phyloP scores from a whole-genome alignment of 2,888 invertebrate genomes.

The Phlogophora meticulosa region DNA sequence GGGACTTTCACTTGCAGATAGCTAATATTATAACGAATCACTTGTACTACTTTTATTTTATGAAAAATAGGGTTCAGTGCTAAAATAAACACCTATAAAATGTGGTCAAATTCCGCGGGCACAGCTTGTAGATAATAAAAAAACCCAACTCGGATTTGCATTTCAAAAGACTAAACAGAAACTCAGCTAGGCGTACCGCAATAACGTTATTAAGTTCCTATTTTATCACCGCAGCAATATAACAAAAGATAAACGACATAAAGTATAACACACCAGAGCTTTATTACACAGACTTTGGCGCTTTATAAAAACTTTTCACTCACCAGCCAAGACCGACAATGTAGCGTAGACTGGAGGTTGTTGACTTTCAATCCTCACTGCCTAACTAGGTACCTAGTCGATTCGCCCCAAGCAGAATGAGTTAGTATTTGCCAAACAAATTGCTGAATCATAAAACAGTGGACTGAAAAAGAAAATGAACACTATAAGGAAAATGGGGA shows the following conservation, averaged over 20 bases:
- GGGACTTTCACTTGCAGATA: no score
- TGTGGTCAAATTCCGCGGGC: no score
- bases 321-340: conserved; percentile 42
- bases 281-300: conserved; percentile 38
- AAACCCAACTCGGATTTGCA: conserved; percentile 17
- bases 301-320: conserved; percentile 54
- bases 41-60: no score
- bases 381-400: conserved; percentile 30
- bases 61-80: no score
- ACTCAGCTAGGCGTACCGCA: conserved; percentile 11
- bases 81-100: no score
- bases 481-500: conserved; percentile 5
- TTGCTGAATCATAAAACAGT: conserved; percentile 42
- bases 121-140: no score
- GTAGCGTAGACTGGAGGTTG: conserved; percentile 60
- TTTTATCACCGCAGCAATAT: conserved; percentile 39
- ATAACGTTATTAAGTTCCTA: conserved; percentile 33
- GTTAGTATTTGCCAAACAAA: conserved; percentile 46
- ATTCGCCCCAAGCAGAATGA: conserved; percentile 56
- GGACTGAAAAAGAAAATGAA: conserved; percentile 30
- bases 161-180: conserved; percentile 10
- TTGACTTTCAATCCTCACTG: conserved; percentile 77
- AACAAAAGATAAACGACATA: conserved; percentile 44
- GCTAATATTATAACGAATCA: no score
- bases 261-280: conserved; percentile 33